A percentile compares a stretch with the other conserved stretches of the same genome.
These are phyloP conservation scores for Bugulina stolonifera DNA, from an alignment of 2,888 invertebrate genomes.

Conservation along the genomic window DNA sequence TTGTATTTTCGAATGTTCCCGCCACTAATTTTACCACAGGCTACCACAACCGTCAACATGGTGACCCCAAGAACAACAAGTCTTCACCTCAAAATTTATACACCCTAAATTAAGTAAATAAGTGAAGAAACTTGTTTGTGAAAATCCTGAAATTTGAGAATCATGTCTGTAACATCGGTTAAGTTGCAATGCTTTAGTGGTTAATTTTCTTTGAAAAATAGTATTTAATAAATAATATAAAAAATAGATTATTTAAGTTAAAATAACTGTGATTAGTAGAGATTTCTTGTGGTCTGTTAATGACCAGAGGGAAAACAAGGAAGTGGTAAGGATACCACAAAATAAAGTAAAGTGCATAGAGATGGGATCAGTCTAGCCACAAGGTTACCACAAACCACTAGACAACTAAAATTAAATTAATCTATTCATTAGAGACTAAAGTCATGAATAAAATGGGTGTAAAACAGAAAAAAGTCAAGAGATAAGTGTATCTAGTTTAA, in stretches of 20 bases:
- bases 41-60: slow-evolving; percentile 26
- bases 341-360: not conserved
- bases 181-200: not conserved
- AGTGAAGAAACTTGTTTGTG: not conserved
- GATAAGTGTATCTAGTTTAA: not conserved
- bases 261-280: not conserved
- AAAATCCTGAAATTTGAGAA: slow-evolving; percentile 18
- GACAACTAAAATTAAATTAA: slow-evolving; percentile 6
- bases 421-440: slow-evolving; percentile 7
- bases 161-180: not conserved
- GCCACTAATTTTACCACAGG: slow-evolving; percentile 26
- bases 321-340: slow-evolving; percentile 21
- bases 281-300: slow-evolving; percentile 25
- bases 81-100: slow-evolving; percentile 19
- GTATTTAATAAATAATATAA: not conserved
- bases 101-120: not conserved
- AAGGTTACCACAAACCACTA: not conserved
- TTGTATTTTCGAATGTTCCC: slow-evolving; percentile 3
- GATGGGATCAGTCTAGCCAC: not conserved
- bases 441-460: slow-evolving; percentile 2
- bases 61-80: slow-evolving; percentile 12
- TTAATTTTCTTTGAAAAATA: not conserved
- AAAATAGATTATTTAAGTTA: slow-evolving; percentile 19
- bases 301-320: slow-evolving; percentile 9
- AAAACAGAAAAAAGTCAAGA: slow-evolving; percentile 19